A percentile compares a stretch with the other conserved stretches of the same genome.
Evolutionary conservation across 2,888 invertebrate genomes (phyloP).

Genomic region (Neria commutata): DNA sequence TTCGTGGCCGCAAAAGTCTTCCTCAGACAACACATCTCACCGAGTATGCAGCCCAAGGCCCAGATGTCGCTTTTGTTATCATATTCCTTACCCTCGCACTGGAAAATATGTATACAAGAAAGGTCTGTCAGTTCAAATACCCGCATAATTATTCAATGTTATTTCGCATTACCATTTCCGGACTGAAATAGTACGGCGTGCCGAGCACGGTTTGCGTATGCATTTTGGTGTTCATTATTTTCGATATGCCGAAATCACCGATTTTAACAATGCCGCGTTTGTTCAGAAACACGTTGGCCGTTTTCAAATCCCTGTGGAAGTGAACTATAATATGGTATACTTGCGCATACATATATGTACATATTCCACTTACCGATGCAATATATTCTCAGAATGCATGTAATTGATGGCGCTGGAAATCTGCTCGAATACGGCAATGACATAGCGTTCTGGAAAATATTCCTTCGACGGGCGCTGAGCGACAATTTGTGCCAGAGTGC

Average conservation of each 20-base stretch:
- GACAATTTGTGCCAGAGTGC: slow-evolving; percentile 72
- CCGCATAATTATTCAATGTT: neutral
- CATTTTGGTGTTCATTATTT: slow-evolving; percentile 71
- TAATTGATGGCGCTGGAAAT: slow-evolving; percentile 73
- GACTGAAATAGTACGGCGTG: slow-evolving; percentile 76
- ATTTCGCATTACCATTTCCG: slow-evolving; percentile 67
- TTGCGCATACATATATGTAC: too few relatives aligned
- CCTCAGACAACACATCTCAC: slow-evolving; percentile 75
- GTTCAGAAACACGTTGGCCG: slow-evolving; percentile 75
- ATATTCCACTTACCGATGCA: slow-evolving; percentile 66
- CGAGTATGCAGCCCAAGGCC: slow-evolving; percentile 78
- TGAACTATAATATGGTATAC: too few relatives aligned
- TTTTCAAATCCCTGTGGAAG: slow-evolving; percentile 70
- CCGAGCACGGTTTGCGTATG: slow-evolving; percentile 75
- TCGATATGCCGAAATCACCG: slow-evolving; percentile 79
- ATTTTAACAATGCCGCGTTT: slow-evolving; percentile 71
- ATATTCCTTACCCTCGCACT: slow-evolving; percentile 79
- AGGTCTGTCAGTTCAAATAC: neutral
- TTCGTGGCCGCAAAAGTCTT: slow-evolving; percentile 77
- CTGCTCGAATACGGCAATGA: slow-evolving; percentile 70
- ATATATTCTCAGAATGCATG: slow-evolving; percentile 73
- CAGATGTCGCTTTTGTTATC: slow-evolving; percentile 80
- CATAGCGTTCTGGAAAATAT: slow-evolving; percentile 68
- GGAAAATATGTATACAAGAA: slow-evolving; percentile 19
- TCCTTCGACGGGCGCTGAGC: slow-evolving; percentile 61